A percentile compares a stretch with the other conserved stretches of the same genome.
Conservation (phyloP, 1,140 invertebrate genomes). For the Aplysia californica region DNA sequence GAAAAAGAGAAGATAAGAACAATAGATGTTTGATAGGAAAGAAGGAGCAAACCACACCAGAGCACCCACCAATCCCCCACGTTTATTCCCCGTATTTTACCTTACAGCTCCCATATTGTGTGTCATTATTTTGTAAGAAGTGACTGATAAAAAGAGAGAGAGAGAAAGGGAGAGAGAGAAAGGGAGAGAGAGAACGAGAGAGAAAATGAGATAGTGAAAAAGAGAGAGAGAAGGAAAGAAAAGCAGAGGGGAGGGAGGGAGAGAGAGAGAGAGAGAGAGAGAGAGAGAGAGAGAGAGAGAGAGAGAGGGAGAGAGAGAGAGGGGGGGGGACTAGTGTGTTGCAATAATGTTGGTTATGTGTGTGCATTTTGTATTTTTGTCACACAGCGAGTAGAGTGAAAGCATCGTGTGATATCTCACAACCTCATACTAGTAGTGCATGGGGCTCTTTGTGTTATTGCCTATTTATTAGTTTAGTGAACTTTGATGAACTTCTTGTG, state of each 20-base stretch:
- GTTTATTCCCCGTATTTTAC: not conserved
- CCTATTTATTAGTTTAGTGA: no score
- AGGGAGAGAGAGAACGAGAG: not conserved
- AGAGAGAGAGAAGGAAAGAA: not conserved
- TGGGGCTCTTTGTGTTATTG: no score
- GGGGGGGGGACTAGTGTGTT: not conserved
- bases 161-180: not conserved
- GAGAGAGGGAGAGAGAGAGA: not conserved
- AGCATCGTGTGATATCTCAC: no score
- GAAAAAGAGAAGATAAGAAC: no score
- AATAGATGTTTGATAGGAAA: not conserved
- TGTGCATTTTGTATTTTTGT: no score
- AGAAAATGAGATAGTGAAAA: not conserved
- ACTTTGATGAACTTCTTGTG: no score
- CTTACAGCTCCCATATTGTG: no score
- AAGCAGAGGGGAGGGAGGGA: not conserved
- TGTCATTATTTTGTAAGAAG: not conserved
- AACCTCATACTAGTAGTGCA: no score
- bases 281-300: not conserved
- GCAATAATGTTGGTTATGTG: no score
- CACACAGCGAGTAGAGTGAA: no score
- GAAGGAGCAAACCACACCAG: not conserved
- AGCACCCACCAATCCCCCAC: not conserved
- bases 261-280: not conserved
- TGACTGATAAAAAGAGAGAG: not conserved